These are phyloP conservation scores for Pelecanus crispus DNA, from an alignment of 2,113 vertebrate genomes.

Conservation along the genomic window DNA sequence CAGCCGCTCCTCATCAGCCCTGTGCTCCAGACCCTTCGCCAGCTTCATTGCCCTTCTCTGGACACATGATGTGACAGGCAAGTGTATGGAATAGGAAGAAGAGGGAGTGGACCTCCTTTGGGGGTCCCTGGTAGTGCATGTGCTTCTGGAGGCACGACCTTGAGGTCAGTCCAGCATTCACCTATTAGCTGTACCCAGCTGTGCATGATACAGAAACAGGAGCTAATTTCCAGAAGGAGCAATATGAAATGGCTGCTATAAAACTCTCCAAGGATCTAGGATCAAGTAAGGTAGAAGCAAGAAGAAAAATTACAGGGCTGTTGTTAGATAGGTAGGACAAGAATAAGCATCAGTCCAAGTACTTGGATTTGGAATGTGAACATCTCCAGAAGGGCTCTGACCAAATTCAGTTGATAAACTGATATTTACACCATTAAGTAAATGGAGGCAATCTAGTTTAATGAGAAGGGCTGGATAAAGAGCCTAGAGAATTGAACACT, in stretches of 20 bases:
- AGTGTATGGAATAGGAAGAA: not conserved
- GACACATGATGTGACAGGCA: not conserved
- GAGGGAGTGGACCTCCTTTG: not conserved
- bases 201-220: fast-evolving
- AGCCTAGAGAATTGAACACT: not conserved
- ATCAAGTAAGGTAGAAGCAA: not conserved
- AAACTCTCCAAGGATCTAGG: not conserved
- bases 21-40: too few relatives aligned
- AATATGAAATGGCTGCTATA: not conserved
- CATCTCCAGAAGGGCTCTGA: not conserved
- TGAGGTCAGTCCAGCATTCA: not conserved
- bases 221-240: not conserved
- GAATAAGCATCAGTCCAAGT: not conserved
- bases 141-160: not conserved
- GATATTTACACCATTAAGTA: not conserved
- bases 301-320: not conserved
- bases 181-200: fast-evolving
- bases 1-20: too few relatives aligned
- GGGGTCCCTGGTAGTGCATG: fast-evolving
- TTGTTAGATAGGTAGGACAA: not conserved
- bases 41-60: too few relatives aligned
- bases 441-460: not conserved
- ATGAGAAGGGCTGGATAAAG: not conserved
- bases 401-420: not conserved
- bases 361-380: not conserved